Evolutionary conservation across 64 coral and sea anemone genomes (phyloP), one percentile per base, ranked within the genome.

Genomic region (Pachyseris speciosa): DNA sequence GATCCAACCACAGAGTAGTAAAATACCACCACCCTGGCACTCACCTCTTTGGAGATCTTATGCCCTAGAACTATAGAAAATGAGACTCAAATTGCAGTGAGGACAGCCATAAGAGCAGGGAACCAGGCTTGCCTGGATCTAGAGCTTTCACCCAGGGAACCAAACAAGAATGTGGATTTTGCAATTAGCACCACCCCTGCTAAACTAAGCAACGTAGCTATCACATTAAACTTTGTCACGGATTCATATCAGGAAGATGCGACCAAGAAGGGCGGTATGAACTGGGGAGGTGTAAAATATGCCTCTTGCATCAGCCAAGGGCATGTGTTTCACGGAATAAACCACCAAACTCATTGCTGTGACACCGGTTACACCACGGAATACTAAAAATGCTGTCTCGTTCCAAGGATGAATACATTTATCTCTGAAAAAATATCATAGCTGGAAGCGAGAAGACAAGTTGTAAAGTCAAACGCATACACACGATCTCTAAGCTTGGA

Each of bases 311-410:
- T 93, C 91, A 0, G 70, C 84, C 15, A 93, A 30, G 19, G 91
- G 84, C 72, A 93, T 87, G 48, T 87, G 73, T 43, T 93, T 74
- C 3, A 93, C 65, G 2, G 91, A 48, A 29, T 87, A 93, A 45
- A 72, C 27, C 12, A 9, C 25, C 17, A 75, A 68, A 10, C 26
- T 41, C 74, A 93, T 20, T 41, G 53, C 84, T 37, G 40, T 49
- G 20, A 30, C 22, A 7, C 91, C 91, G 3, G 28, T 24, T 10
- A 52, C 33, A 28, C 83, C 83, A 25, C 72, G 37, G 1, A 87
- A 3, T 13, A 93, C 0, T 24, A 93, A 37, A 78, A 60, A 80
- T 15, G 9, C n/a, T 2, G 24, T 83, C 17, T 34, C 22, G 13
- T 69, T 79, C 40, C 57, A 67, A 5, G 68, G 31, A 58, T 44